Evolutionary conservation across 2,113 vertebrate genomes (phyloP), one percentile per base, ranked within the genome.

Genomic region (Leucoraja erinaceus): DNA sequence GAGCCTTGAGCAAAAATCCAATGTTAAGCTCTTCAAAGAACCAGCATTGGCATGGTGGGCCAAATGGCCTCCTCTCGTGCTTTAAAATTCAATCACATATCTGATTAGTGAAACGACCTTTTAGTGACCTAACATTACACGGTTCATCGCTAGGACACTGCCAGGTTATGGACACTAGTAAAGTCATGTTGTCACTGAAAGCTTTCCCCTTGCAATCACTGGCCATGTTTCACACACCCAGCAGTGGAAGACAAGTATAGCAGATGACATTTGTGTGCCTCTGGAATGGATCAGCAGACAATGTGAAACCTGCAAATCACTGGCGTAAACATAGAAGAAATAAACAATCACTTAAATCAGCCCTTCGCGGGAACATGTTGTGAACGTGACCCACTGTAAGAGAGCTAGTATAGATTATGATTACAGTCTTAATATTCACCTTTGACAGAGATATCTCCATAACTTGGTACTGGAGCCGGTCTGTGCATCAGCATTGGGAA

Each of bases 401-500:
- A 86, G 59, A 88, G 61, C 5, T 18, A 2, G 28, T 63, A 63
- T 63, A n/a, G 83, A 88, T 88, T 63, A 88, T 33, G 22, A 61
- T 59, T 84, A 83, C 12, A 88, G n/a, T 66, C 28, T 88, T 28
- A 88, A 12, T 88, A 61, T 63, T 88, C 83, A 88, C 59, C 59
- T 63, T 66, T 63, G 16, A 88, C n/a, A 88, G 12, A 31, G 83
- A 63, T 28, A 88, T n/a, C 83, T 88, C 83, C 59, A 63, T 88
- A 31, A 63, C 28, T 75, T 88, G 83, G 28, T 88, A 88, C 83
- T 28, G n/a, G 68, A 91, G 90, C 68, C 68, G 28, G 33, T 33
- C 90, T 54, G 66, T 91, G 68, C 90, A 72, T 47, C 66, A 91
- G 90, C 90, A 22, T 72, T 91, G 33, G 90, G 66, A 54, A 91